Conservation (phyloP, 2,797 vertebrate genomes). For the Antennarius maculatus region DNA sequence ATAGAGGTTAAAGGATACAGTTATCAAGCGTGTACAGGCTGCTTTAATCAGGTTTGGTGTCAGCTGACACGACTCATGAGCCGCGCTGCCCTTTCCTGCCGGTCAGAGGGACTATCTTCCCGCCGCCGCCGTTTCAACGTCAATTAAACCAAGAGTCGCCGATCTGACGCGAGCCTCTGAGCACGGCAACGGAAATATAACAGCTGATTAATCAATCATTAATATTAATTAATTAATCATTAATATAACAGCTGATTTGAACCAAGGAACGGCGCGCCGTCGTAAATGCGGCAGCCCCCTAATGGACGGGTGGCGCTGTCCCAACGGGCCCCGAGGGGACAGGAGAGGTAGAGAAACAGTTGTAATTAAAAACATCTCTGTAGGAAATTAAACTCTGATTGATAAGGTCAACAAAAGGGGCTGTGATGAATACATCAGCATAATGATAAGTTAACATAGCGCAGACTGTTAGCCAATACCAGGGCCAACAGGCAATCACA, state of each 20-base stretch:
- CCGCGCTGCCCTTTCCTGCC: slow-evolving; percentile 59
- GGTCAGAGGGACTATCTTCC: slow-evolving; percentile 40
- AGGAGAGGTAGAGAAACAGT: slow-evolving; percentile 54
- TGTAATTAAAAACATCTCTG: slow-evolving; percentile 80
- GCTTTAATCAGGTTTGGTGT: slow-evolving; percentile 59
- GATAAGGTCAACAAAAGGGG: slow-evolving; percentile 78
- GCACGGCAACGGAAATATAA: slow-evolving; percentile 30
- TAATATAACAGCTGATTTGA: slow-evolving; percentile 62
- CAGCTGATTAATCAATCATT: slow-evolving; percentile 3
- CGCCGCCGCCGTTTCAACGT: slow-evolving; percentile 51
- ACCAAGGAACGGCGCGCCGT: slow-evolving; percentile 42
- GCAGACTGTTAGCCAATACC: slow-evolving; percentile 49
- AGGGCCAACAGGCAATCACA: slow-evolving; percentile 68
- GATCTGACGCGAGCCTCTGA: slow-evolving; percentile 61
- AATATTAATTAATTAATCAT: too few species aligned
- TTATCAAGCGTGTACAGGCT: slow-evolving; percentile 50
- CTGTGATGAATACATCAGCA: slow-evolving; percentile 68
- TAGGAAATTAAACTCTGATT: slow-evolving; percentile 79
- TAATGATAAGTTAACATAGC: slow-evolving; percentile 72
- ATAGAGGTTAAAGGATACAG: slow-evolving; percentile 34
- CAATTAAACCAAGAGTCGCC: slow-evolving; percentile 64
- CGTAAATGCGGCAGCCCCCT: slow-evolving; percentile 26
- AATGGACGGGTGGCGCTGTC: slow-evolving; percentile 32
- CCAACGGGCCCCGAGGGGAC: slow-evolving; percentile 25
- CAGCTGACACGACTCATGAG: slow-evolving; percentile 49